Conservation (phyloP, 2,113 vertebrate genomes). For the Pelvicachromis taeniatus region DNA sequence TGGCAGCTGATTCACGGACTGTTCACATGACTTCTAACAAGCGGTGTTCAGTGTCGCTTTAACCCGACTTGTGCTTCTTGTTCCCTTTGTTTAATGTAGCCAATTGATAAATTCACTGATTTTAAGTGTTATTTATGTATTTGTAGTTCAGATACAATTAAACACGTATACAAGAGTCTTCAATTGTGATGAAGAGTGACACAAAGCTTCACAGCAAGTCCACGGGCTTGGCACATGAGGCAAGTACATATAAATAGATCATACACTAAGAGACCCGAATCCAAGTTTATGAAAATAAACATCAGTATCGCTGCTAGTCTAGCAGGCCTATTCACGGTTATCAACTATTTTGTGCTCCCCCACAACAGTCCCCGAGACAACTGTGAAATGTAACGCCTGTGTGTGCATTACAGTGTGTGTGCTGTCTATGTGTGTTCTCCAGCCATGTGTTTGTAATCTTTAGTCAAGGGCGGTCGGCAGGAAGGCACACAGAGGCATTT, state of each 20-base stretch:
- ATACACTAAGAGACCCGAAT: constrained; percentile 22
- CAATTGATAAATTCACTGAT: background rate
- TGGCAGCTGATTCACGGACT: background rate
- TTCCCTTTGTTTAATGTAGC: background rate
- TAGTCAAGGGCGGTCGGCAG: constrained; percentile 26
- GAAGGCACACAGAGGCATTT: background rate
- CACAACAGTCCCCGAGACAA: constrained; percentile 53
- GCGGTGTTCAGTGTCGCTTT: background rate
- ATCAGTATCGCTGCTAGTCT: background rate
- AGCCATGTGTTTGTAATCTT: constrained; percentile 53
- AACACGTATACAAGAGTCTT: background rate
- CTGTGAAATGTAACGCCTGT: constrained; percentile 48
- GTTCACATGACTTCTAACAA: background rate
- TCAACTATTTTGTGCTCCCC: constrained; percentile 31
- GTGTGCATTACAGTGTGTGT: constrained; percentile 8
- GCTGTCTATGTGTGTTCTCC: constrained; percentile 2
- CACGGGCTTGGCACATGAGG: constrained; percentile 14
- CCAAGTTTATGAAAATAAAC: constrained; percentile 46
- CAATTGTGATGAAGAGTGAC: background rate
- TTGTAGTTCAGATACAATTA: background rate
- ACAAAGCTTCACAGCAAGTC: background rate
- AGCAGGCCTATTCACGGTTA: background rate
- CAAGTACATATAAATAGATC: constrained; percentile 57
- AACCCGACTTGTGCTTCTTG: background rate
- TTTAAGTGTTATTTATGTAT: background rate